Base-by-base conservation (phyloP, 2,888 invertebrate genomes). In the Rotaria macrura region DNA sequence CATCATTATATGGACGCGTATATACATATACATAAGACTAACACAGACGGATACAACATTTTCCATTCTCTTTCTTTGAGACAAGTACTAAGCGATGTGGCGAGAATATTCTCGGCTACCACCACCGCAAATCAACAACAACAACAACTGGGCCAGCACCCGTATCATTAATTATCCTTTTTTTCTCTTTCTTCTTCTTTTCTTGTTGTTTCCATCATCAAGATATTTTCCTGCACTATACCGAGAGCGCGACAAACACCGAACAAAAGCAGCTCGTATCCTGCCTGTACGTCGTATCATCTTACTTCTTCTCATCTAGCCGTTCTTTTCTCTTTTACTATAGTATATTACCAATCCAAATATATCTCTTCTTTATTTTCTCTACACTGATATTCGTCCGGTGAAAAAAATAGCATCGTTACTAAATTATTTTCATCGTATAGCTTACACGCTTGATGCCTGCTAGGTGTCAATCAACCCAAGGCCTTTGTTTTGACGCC, bases 81-180 rank as follows among this genome's bases (percentile, higher is more conserved):
- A 34, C 55, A 65, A 34, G 65, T 34, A 34, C 5, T 20, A 65
- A 34, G 38, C 34, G 20, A 38, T 20, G 17, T n/a, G n/a, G n/a
- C 20, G 38, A 34, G 34, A 65, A 65, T 38, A 65, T 65, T 65
- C 65, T 65, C 34, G 65, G 34, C 65, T 34, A 65, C 65, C 65
- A 65, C 65, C 65, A 65, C 34, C 65, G 65, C 65, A 65, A 65
- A 65, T 65, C 65, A 65, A 65, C 65, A 65, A 65, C 65, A 65
- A 55, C 55, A 65, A 52, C 65, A 65, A 65, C 65, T 65, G 17
- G 34, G 17, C 17, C 29, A 34, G 17, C 20, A 38, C 34, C 34
- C 65, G 38, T 65, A 65, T 65, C 65, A 34, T 65, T 65, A 65
- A 65, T 65, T 65, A 65, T 65, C 38, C 65, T 17, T 65, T 29